Evolutionary conservation across 2,797 vertebrate genomes (phyloP), one percentile per base, ranked within the genome.

Genomic region (Eidolon dupreanum): DNA sequence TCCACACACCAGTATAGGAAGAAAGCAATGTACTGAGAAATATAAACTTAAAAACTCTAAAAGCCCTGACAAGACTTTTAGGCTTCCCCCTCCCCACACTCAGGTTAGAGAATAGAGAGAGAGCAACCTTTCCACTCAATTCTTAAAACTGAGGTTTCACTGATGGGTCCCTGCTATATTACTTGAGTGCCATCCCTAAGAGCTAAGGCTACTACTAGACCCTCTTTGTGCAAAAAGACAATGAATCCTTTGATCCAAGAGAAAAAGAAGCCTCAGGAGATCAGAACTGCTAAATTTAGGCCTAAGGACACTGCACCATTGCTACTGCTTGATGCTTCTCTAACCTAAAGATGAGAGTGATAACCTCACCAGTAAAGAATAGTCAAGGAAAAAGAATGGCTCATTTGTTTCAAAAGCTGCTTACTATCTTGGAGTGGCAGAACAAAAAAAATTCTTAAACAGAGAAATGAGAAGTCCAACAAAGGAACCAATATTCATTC

Each of bases 221-320:
- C 53, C 51, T 94, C 75, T 82, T 4, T 70, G 53, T 38, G 36
- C 68, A 74, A 26, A 43, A 63, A 85, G 82, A 89, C 49, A 74
- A 93, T 46, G 51, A 75, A 74, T 82, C 84, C 88, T 92, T 81
- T 78, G 57, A 96, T 82, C 77, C 75, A 79, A 83, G 38, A 53
- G 86, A 71, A 84, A 91, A 93, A 59, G 94, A 84, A 87, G 87
- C 38, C 88, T 55, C 46, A 41, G 4, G 79, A 73, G 66, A 79
- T 78, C 3, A 49, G 88, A 85, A 19, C 70, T 92, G 73, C 0
- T 74, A 53, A 59, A 90, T 28, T 9, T 6, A 85, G 49, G 82
- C 53, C 68, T 57, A 43, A 90, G 59, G 75, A 96, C 87, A 86
- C 88, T 82, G 73, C 24, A 31, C 66, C 51, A 66, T 6, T 13